phyloP scores from a whole-genome alignment of 2,113 vertebrate species.

The Pelecanoides urinatrix region DNA sequence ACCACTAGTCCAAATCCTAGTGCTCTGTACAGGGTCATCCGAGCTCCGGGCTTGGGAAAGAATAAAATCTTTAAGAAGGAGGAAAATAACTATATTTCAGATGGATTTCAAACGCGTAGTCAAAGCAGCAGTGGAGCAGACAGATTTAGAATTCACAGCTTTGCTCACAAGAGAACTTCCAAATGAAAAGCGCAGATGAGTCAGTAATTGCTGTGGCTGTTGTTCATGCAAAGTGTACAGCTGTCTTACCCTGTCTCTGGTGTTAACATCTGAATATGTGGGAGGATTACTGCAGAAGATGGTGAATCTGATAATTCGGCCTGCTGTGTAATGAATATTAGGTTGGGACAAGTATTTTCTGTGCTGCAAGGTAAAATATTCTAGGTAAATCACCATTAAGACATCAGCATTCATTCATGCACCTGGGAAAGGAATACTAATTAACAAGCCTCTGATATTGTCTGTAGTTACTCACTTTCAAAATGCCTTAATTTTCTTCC shows the following conservation, averaged over 20 bases:
- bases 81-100: neutral
- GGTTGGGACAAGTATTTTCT: slow-evolving; percentile 54
- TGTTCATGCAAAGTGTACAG: neutral
- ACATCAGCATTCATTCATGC: neutral
- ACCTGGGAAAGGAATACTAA: neutral
- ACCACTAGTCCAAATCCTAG: neutral
- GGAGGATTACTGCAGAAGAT: slow-evolving; percentile 42
- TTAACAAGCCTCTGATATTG: neutral
- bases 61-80: neutral
- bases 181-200: neutral
- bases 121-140: neutral
- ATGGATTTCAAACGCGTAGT: neutral
- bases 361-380: slow-evolving; percentile 42
- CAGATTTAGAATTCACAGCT: neutral
- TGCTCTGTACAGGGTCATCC: neutral
- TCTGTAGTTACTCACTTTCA: neutral
- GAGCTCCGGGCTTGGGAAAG: neutral
- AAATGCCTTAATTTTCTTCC: neutral
- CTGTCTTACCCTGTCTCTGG: slow-evolving; percentile 3
- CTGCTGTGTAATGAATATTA: slow-evolving; percentile 78
- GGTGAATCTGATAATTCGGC: slow-evolving; percentile 51
- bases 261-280: slow-evolving; percentile 23
- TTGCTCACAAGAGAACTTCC: neutral
- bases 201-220: neutral
- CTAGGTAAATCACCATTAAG: neutral